phyloP scores from a whole-genome alignment of 1,140 invertebrate genomes.

The Samia ricini region DNA sequence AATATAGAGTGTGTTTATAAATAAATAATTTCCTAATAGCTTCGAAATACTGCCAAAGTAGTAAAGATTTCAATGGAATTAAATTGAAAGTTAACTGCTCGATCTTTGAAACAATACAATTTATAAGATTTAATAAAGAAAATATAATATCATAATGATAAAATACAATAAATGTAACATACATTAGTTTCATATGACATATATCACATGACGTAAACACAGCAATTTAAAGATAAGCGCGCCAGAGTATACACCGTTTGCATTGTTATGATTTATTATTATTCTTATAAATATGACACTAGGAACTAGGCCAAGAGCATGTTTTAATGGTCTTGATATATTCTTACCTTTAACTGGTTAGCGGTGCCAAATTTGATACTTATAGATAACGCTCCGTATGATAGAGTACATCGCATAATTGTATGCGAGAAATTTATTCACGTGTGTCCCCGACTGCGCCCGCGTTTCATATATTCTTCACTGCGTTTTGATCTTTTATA shows the following conservation, averaged over 20 bases:
- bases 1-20: neutral
- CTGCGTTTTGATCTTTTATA: no score
- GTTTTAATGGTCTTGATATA: slow-evolving; percentile 42
- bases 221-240: slow-evolving; percentile 17
- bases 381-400: slow-evolving; percentile 29
- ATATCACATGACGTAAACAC: slow-evolving; percentile 21
- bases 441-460: no score
- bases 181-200: no score
- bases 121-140: no score
- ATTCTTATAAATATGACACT: slow-evolving; percentile 56
- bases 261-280: slow-evolving; percentile 57
- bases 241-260: slow-evolving; percentile 28
- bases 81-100: no score
- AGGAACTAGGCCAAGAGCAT: slow-evolving; percentile 58
- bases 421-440: neutral
- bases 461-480: no score
- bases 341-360: slow-evolving; percentile 43
- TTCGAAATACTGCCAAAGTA: neutral
- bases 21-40: neutral
- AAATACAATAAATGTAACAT: no score
- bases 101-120: no score
- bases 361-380: slow-evolving; percentile 48
- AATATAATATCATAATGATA: no score
- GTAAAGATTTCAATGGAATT: no score
- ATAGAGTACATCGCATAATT: slow-evolving; percentile 1